A percentile compares a stretch with the other conserved stretches of the same genome.
These are phyloP conservation scores for Saccostrea glomerata DNA, from an alignment of 1,140 invertebrate genomes.

Conservation along the genomic window DNA sequence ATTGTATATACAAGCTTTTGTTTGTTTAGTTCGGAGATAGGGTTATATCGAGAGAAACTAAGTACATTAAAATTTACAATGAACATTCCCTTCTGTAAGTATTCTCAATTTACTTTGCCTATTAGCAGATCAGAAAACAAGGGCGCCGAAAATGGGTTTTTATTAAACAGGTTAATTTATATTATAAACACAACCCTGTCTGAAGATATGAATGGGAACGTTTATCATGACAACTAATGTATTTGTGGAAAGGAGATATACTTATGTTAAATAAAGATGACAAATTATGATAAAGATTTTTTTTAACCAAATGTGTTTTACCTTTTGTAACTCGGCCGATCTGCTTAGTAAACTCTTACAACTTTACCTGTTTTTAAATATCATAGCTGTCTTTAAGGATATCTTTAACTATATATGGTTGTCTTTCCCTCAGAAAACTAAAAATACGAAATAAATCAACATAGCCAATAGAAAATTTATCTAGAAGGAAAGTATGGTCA, in stretches of 20 bases:
- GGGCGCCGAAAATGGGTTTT: constrained; percentile 34
- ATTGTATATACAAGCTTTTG: constrained; percentile 32
- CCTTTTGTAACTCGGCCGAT: not conserved
- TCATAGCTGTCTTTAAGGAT: not conserved
- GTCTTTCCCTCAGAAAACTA: not conserved
- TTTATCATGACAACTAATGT: constrained; percentile 2
- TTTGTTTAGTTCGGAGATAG: constrained; percentile 26
- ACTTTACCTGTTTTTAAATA: not conserved
- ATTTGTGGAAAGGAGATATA: constrained; percentile 21
- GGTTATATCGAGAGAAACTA: constrained; percentile 27
- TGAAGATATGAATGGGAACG: not conserved
- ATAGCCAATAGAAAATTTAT: not conserved
- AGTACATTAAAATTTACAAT: constrained; percentile 39
- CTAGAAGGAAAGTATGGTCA: not conserved
- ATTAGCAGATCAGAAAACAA: constrained; percentile 33
- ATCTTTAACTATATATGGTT: not conserved
- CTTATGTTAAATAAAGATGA: constrained; percentile 24
- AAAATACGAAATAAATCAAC: not conserved
- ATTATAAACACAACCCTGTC: constrained; percentile 17
- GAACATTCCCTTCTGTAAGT: not conserved
- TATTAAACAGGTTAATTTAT: constrained; percentile 37
- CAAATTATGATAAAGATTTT: constrained; percentile 37
- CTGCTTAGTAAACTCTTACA: not conserved
- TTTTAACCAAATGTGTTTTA: constrained; percentile 16
- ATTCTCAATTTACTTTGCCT: constrained; percentile 18